These are phyloP conservation scores for Australoheros scitulus DNA, from an alignment of 2,113 vertebrate species.

Conservation along the genomic window DNA sequence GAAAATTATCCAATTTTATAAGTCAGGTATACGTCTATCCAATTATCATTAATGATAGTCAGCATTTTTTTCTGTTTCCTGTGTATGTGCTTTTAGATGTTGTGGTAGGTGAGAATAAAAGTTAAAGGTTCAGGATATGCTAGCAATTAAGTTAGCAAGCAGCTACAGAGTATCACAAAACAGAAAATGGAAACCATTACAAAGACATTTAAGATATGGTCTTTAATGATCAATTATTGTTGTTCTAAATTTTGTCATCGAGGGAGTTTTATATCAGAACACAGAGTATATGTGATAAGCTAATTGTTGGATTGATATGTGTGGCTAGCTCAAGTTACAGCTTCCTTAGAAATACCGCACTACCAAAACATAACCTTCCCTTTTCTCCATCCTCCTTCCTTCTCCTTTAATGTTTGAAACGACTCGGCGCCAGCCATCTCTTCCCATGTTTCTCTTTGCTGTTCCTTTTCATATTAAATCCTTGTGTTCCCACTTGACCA, in stretches of 20 bases:
- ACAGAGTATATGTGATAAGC: neutral
- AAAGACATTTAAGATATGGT: too few species aligned
- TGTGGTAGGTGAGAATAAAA: too few species aligned
- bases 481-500: conserved; percentile 55
- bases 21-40: too few species aligned
- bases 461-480: neutral
- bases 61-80: too few species aligned
- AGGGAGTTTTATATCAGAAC: neutral
- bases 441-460: neutral
- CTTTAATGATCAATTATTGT: neutral
- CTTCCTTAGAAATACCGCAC: neutral
- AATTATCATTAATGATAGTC: too few species aligned
- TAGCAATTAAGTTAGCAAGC: too few species aligned
- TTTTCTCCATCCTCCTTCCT: neutral
- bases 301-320: neutral
- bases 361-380: neutral
- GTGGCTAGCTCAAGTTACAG: neutral
- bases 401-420: neutral
- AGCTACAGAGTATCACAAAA: too few species aligned
- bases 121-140: too few species aligned
- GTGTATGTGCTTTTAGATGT: too few species aligned
- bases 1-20: too few species aligned
- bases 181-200: too few species aligned
- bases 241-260: neutral
- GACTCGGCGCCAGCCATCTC: neutral